A percentile compares a stretch with the other conserved stretches of the same genome.
These are phyloP conservation scores for Pollachius pollachius DNA, from an alignment of 2,113 vertebrate species.

Conservation along the genomic window DNA sequence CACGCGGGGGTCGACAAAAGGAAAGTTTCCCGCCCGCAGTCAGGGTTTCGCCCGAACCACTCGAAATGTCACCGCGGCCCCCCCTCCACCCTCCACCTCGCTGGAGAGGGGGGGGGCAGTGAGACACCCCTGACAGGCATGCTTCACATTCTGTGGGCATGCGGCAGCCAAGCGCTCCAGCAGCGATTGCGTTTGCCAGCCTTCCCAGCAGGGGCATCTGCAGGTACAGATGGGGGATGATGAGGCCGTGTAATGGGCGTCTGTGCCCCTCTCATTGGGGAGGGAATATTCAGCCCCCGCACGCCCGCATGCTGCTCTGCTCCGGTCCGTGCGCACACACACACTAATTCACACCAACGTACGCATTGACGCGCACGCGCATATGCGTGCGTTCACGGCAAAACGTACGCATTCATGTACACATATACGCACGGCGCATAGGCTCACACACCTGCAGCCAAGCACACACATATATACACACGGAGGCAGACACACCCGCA, in stretches of 20 bases:
- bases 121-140: too few species aligned
- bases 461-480: slow-evolving; percentile 16
- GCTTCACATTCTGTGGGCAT: too few species aligned
- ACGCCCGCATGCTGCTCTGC: slow-evolving; percentile 22
- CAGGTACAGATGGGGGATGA: slow-evolving; percentile 71
- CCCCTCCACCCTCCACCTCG: too few species aligned
- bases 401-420: neutral
- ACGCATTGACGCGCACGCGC: slow-evolving; percentile 37
- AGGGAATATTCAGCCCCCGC: slow-evolving; percentile 54
- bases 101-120: too few species aligned
- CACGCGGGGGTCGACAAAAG: neutral
- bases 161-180: too few species aligned
- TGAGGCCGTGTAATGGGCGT: slow-evolving; percentile 68
- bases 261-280: slow-evolving; percentile 56
- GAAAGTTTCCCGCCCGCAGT: too few species aligned
- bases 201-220: slow-evolving; percentile 67
- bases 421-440: slow-evolving; percentile 16
- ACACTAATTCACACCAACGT: neutral
- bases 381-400: neutral
- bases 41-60: too few species aligned
- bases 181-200: too few species aligned
- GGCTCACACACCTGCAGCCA: slow-evolving; percentile 32
- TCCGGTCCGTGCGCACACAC: slow-evolving; percentile 6
- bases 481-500: too few species aligned
- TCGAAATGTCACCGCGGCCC: too few species aligned